A percentile compares a stretch with the other conserved stretches of the same genome.
phyloP scores from a whole-genome alignment of 1,140 invertebrate genomes.

The Campoletis sonorensis region DNA sequence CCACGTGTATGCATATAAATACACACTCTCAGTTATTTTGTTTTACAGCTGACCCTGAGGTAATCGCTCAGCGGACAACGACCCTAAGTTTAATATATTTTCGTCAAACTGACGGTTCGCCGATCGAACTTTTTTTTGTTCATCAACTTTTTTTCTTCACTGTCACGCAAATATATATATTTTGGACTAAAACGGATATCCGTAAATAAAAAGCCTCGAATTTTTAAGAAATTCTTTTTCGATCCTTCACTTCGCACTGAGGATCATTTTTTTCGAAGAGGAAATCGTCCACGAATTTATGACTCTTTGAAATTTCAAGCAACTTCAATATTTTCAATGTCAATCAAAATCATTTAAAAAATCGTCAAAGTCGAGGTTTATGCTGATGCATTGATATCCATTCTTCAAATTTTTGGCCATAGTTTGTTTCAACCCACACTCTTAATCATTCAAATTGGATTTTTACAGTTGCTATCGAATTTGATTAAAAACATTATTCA shows the following conservation, averaged over 20 bases:
- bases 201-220: background rate
- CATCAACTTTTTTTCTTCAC: background rate
- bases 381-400: too few species aligned
- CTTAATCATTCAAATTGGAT: too few species aligned
- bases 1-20: background rate
- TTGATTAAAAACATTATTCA: too few species aligned
- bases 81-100: background rate
- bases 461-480: too few species aligned
- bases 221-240: background rate
- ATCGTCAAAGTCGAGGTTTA: too few species aligned
- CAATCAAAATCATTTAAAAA: too few species aligned
- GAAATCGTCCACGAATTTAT: too few species aligned
- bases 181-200: background rate
- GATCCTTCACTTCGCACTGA: background rate
- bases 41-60: conserved; percentile 3
- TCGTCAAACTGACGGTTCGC: background rate
- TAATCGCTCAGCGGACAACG: conserved; percentile 2
- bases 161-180: conserved; percentile 4
- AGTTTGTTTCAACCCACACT: too few species aligned
- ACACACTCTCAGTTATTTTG: background rate
- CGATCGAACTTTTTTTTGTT: background rate
- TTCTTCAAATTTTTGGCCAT: too few species aligned
- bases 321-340: too few species aligned
- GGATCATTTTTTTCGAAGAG: too few species aligned
- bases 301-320: too few species aligned